Percentiles rank a stretch among this genome's conserved stretches.
These are phyloP conservation scores for Phortica okadai DNA, from an alignment of 2,888 invertebrate species.

Conservation along the genomic window DNA sequence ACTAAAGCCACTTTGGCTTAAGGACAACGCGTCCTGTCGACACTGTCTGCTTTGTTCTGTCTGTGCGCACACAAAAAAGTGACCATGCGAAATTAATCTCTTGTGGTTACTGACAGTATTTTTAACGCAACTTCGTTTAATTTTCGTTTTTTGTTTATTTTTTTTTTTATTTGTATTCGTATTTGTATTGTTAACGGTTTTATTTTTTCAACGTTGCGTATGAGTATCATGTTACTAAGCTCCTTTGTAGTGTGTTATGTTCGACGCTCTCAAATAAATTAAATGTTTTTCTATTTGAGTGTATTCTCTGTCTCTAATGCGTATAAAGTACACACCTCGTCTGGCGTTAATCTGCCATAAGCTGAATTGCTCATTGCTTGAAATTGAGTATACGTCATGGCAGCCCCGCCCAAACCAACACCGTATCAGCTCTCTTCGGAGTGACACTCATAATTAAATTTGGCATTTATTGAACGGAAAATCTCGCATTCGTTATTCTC, in stretches of 20 bases:
- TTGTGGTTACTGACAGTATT: conserved; percentile 21
- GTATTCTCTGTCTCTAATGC: background rate
- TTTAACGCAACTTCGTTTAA: background rate
- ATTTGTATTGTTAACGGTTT: too few species aligned
- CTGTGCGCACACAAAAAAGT: conserved; percentile 6
- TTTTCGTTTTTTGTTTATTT: background rate
- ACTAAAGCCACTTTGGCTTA: conserved; percentile 3
- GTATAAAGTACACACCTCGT: conserved; percentile 28
- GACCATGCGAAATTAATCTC: conserved; percentile 31
- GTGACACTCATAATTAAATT: background rate
- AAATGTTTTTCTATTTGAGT: background rate
- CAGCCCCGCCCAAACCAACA: background rate
- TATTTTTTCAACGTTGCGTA: conserved; percentile 21
- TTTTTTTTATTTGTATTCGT: background rate
- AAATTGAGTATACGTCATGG: background rate
- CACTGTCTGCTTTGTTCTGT: conserved; percentile 4
- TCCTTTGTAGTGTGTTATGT: background rate
- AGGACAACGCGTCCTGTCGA: conserved; percentile 14
- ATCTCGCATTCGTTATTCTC: background rate
- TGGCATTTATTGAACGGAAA: background rate
- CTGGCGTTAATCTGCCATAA: conserved; percentile 15
- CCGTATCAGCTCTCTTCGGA: background rate
- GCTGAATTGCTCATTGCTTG: conserved; percentile 15
- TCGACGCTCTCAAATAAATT: conserved; percentile 11
- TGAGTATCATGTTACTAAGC: conserved; percentile 30